Conservation (phyloP, 2,797 vertebrate genomes). For the Chelon auratus region DNA sequence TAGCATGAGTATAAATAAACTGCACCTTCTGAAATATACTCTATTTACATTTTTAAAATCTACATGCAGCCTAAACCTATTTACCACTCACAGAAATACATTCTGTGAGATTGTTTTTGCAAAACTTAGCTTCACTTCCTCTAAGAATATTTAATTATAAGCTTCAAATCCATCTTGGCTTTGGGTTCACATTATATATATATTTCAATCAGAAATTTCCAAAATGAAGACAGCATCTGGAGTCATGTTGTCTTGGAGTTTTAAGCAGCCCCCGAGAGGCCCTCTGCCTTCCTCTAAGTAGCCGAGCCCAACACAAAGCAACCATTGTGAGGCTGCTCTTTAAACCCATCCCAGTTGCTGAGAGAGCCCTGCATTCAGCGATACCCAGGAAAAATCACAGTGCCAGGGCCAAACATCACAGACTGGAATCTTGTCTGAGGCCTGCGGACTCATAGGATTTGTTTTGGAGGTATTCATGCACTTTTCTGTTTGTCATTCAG, state of each 20-base stretch:
- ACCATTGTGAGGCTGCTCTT: constrained; percentile 80
- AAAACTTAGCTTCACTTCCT: constrained; percentile 6
- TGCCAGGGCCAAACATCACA: constrained; percentile 82
- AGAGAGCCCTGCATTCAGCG: constrained; percentile 65
- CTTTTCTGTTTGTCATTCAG: constrained; percentile 62
- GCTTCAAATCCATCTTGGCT: constrained; percentile 16
- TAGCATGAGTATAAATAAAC: constrained; percentile 75
- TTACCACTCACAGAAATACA: not conserved
- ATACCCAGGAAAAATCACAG: constrained; percentile 76
- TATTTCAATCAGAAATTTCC: constrained; percentile 41
- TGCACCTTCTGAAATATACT: constrained; percentile 24
- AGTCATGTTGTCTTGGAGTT: constrained; percentile 65
- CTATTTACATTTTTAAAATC: constrained; percentile 47
- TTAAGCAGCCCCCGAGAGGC: constrained; percentile 68
- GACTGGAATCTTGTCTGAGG: constrained; percentile 78
- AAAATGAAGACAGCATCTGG: constrained; percentile 67
- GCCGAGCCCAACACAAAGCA: constrained; percentile 79
- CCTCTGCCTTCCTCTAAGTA: constrained; percentile 74
- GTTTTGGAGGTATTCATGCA: constrained; percentile 73
- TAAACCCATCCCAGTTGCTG: constrained; percentile 77
- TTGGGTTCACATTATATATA: constrained; percentile 36
- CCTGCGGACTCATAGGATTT: constrained; percentile 72
- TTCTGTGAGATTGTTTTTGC: not conserved
- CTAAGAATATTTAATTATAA: not conserved
- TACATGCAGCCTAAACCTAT: constrained; percentile 24